These are phyloP conservation scores for Drosophila meridionalis DNA, from an alignment of 2,888 invertebrate genomes.

Conservation along the genomic window DNA sequence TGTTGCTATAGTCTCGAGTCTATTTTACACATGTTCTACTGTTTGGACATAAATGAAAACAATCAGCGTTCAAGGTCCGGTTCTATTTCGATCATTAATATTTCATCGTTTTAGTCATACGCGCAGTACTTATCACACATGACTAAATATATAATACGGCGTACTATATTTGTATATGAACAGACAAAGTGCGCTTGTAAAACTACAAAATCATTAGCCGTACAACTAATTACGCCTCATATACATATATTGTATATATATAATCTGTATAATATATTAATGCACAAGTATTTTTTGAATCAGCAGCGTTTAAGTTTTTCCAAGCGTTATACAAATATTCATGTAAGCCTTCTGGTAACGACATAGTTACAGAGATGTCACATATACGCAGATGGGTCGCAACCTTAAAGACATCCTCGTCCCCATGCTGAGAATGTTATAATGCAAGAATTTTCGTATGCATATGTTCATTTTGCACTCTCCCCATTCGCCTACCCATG, in stretches of 20 bases:
- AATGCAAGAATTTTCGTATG: conserved; percentile 31
- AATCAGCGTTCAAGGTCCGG: conserved; percentile 42
- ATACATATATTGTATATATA: background rate
- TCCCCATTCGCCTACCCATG: background rate
- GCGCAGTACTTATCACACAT: conserved; percentile 21
- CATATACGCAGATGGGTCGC: conserved; percentile 3
- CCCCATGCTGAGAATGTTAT: background rate
- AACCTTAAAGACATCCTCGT: conserved; percentile 14
- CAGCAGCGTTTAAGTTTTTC: background rate
- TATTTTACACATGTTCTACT: conserved; percentile 14
- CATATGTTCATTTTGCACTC: conserved; percentile 5
- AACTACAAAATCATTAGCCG: background rate
- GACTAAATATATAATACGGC: conserved; percentile 14
- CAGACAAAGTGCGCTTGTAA: background rate
- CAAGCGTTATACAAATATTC: background rate
- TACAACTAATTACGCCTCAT: conserved; percentile 1
- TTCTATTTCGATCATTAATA: conserved; percentile 27
- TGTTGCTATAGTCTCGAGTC: background rate
- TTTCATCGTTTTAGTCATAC: conserved; percentile 31
- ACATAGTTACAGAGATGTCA: background rate
- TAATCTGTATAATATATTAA: background rate
- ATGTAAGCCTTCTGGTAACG: conserved; percentile 5
- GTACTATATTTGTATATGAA: background rate
- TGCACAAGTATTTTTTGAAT: background rate
- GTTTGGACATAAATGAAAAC: conserved; percentile 16